Conservation (phyloP, 2,888 invertebrate genomes). For the Erannis defoliaria region DNA sequence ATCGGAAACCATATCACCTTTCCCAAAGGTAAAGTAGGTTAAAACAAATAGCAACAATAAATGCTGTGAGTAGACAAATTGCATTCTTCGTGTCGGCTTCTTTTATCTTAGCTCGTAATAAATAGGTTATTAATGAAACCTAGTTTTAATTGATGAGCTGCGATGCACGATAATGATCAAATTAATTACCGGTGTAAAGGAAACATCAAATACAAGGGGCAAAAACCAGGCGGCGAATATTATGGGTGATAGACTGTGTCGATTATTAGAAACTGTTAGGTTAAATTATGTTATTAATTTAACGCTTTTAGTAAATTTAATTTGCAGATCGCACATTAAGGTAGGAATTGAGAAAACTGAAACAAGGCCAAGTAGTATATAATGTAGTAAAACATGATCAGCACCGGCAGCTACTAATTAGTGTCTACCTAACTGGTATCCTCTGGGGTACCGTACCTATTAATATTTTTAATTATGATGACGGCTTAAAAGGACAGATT, state of each 20-base stretch:
- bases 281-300: slow-evolving; percentile 16
- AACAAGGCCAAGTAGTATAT: background rate
- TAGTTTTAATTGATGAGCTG: slow-evolving; percentile 30
- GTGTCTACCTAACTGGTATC: background rate
- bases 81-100: slow-evolving; percentile 25
- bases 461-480: too few species aligned
- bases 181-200: slow-evolving; percentile 26
- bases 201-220: slow-evolving; percentile 15
- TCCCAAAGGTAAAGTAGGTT: slow-evolving; percentile 29
- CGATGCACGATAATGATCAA: slow-evolving; percentile 23
- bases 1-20: slow-evolving; percentile 19
- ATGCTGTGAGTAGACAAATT: slow-evolving; percentile 28
- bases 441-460: background rate
- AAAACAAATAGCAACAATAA: slow-evolving; percentile 31
- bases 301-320: background rate
- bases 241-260: slow-evolving; percentile 6
- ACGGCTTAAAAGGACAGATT: too few species aligned
- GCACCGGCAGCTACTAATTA: background rate
- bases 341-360: background rate
- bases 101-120: slow-evolving; percentile 18
- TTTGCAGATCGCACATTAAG: slow-evolving; percentile 5
- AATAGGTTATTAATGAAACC: slow-evolving; percentile 20
- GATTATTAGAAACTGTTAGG: slow-evolving; percentile 23
- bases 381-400: too few species aligned
- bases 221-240: slow-evolving; percentile 9